Conservation (phyloP, 2,888 invertebrate genomes). For the Lepetodrilus schrolli region DNA sequence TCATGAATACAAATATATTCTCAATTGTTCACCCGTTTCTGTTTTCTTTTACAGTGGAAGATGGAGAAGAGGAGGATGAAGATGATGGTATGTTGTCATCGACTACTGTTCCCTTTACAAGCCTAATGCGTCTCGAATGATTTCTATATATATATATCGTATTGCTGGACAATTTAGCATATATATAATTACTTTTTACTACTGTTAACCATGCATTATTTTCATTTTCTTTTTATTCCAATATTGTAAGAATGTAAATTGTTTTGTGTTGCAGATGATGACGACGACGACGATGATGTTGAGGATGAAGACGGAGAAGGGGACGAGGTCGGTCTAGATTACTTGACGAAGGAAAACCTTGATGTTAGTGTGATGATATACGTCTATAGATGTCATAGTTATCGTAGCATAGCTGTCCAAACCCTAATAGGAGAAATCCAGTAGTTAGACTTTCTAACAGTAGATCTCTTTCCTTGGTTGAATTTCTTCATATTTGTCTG, state of each 20-base stretch:
- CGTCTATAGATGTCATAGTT: too few species aligned
- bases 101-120: not conserved
- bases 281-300: slow-evolving; percentile 84
- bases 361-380: slow-evolving; percentile 78
- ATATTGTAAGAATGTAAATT: too few species aligned
- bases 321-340: slow-evolving; percentile 81
- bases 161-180: not conserved
- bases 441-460: too few species aligned
- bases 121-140: not conserved
- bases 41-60: slow-evolving; percentile 40
- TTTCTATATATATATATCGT: too few species aligned
- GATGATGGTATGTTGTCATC: slow-evolving; percentile 80
- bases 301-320: slow-evolving; percentile 85
- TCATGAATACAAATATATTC: not conserved
- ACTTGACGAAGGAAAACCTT: slow-evolving; percentile 79
- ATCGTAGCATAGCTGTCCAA: too few species aligned
- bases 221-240: slow-evolving; percentile 30
- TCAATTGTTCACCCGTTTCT: too few species aligned
- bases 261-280: slow-evolving; percentile 63
- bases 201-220: too few species aligned
- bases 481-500: too few species aligned
- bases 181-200: not conserved
- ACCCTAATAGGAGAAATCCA: too few species aligned
- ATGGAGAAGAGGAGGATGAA: slow-evolving; percentile 80
- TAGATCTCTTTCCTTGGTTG: too few species aligned